Base-by-base conservation (phyloP, 2,797 vertebrate genomes). In the Takifugu rubripes region DNA sequence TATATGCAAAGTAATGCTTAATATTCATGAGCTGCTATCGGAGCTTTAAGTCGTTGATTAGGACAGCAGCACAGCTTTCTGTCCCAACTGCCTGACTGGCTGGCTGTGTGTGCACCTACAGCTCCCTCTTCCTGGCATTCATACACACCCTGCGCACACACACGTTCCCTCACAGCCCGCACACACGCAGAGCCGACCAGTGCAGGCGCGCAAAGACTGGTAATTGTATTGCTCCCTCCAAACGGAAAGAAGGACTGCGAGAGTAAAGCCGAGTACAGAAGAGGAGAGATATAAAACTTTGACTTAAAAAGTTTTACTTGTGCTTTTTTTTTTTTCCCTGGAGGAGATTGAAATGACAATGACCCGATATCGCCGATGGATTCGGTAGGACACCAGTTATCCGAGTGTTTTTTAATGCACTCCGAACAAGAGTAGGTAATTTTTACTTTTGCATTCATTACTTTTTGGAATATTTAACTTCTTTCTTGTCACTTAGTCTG, bases 381-480 rank as follows among this genome's bases (percentile, higher is more conserved):
- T 95, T 94, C 94, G 92, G 95, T 97, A 97, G 96, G 96, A 97
- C 94, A 94, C 90, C 95, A 92, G 79, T 91, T 97, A 84, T 92
- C 95, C 82, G 95, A 98, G 90, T 95, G 95, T 94, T 95, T 97
- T 93, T 92, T 95, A 89, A 93, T 96, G 92, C 96, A 96, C 94
- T 97, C 96, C 94, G 95, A 97, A 91, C 95, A 97, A 95, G 94
- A 98, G 96, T 98, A 97, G 94, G 96, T 98, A 96, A 93, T 94
- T 93, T 93, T 94, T 89, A 84, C 76, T 75, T 87, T 85, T 87
- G 73, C 40, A 47, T 76, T 65, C 85, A 83, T 26, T 61, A 74
- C 36, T 61, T 81, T 44, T 48, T 33, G 63, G 58, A 73, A 64
- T 79, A 21, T 51, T 50, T 61, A 68, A 77, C 82, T 73, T 87